A percentile compares a stretch with the other conserved stretches of the same genome.
phyloP scores from a whole-genome alignment of 2,113 vertebrate species.

The Scolopax mira region DNA sequence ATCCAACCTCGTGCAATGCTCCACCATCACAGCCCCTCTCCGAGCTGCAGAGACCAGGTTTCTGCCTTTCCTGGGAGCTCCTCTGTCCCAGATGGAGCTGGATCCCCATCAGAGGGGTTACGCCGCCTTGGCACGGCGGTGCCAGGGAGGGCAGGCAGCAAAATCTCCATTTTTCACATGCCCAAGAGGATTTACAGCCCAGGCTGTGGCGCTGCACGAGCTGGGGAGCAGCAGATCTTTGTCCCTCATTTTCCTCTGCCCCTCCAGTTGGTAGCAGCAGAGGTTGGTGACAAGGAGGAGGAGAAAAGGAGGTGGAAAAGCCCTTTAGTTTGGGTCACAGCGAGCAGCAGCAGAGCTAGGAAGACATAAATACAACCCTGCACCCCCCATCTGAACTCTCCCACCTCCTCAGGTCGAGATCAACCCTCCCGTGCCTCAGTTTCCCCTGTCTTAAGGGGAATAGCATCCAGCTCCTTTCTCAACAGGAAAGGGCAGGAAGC shows the following conservation, averaged over 20 bases:
- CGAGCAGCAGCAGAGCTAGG: not conserved
- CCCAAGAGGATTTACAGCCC: not conserved
- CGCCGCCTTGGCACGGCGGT: accelerated
- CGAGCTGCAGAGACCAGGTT: not conserved
- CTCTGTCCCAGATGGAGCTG: accelerated
- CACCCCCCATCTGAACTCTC: not conserved
- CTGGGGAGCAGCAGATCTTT: not conserved
- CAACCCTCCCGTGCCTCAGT: not conserved
- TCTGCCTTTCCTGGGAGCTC: not conserved
- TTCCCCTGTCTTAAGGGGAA: not conserved
- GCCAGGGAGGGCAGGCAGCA: not conserved
- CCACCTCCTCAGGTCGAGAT: not conserved
- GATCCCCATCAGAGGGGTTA: accelerated
- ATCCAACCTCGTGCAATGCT: not conserved
- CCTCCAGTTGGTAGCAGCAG: too few species aligned
- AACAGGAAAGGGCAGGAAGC: accelerated
- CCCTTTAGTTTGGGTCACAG: too few species aligned
- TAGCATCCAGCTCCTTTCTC: not conserved
- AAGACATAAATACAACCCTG: not conserved
- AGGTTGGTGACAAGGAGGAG: not conserved
- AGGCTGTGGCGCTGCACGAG: not conserved
- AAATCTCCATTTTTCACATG: not conserved
- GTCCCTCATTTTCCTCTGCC: not conserved
- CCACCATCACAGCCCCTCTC: not conserved
- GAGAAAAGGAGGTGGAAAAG: not conserved